Evolutionary conservation across 2,797 vertebrate genomes (phyloP), one percentile per base, ranked within the genome.

Genomic region (Periparus ater): DNA sequence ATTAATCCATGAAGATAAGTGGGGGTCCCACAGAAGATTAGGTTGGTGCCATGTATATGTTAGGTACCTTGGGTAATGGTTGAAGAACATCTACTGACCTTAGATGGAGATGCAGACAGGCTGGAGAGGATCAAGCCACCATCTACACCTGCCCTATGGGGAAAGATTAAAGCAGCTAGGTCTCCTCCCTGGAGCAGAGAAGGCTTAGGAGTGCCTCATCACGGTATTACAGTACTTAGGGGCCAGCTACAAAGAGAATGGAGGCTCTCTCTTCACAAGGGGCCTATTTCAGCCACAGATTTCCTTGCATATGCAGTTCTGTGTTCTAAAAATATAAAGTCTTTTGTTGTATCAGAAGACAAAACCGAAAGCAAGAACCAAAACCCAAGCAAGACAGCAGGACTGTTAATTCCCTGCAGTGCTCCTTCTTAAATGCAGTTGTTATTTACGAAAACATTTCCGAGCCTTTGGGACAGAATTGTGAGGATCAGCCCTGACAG

Each of bases 141-240:
- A 4, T 21, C 34, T 1, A 2, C 48, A 27, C 7, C 27, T 76
- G 20, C 20, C 26, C 20, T 34, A 0, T 22, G 34, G 75, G 58
- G 47, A 67, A 60, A 68, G 45, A 27, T 34, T 50, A 48, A 67
- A 19, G 19, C 51, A 75, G n/a, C 15, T 19, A 3, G 13, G 4
- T 66, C 29, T 89, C 16, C 22, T 74, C 34, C 16, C 32, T 29
- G 29, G 63, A 63, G 27, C 45, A 55, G 36, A 71, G 25, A 19
- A 63, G 25, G 23, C 47, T 88, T 60, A 57, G 51, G 42, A 38
- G 16, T 47, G 53, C 3, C 17, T 65, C 27, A 10, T 27, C 21
- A 19, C 23, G 23, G 36, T n/a, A 19, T 70, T 47, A 6, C 51
- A 34, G 27, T 40, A 20, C 54, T 63, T 42, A 51, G 65, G 32